Conservation (phyloP, 2,888 invertebrate species). For the Rhogogaster chlorosoma region DNA sequence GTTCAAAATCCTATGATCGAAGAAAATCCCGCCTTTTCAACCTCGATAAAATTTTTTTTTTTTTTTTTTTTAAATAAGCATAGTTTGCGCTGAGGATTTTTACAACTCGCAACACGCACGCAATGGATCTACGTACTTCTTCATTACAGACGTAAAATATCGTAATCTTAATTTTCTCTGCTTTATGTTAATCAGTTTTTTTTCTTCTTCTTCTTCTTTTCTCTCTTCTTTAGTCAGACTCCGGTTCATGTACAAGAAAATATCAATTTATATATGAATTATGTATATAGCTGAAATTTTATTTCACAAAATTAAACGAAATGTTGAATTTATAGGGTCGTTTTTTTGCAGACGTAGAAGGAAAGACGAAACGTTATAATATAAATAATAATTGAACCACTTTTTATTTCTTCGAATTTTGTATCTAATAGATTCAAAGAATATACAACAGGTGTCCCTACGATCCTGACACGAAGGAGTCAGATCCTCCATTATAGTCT, state of each 20-base stretch:
- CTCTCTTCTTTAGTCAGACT: not conserved
- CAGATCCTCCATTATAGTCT: not conserved
- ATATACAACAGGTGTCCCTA: slow-evolving; percentile 1
- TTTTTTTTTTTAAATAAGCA: too few relatives aligned
- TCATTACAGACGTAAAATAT: not conserved
- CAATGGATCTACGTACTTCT: not conserved
- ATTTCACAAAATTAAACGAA: not conserved
- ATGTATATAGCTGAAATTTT: not conserved
- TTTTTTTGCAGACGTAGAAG: not conserved
- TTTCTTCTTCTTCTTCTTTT: not conserved
- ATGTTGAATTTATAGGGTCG: not conserved
- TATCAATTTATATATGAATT: not conserved
- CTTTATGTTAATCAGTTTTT: not conserved
- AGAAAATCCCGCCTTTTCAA: not conserved
- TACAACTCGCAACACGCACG: slow-evolving; percentile 5
- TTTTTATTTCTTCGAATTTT: not conserved
- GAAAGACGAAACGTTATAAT: not conserved
- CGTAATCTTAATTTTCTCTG: not conserved
- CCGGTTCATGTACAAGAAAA: not conserved
- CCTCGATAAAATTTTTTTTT: too few relatives aligned
- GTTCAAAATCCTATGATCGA: slow-evolving; percentile 23
- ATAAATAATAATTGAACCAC: not conserved
- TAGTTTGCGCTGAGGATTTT: not conserved
- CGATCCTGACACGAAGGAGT: not conserved
- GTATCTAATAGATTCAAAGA: not conserved